These are phyloP conservation scores for Potamarius usumacintae DNA, from an alignment of 2,113 vertebrate genomes.

Conservation along the genomic window DNA sequence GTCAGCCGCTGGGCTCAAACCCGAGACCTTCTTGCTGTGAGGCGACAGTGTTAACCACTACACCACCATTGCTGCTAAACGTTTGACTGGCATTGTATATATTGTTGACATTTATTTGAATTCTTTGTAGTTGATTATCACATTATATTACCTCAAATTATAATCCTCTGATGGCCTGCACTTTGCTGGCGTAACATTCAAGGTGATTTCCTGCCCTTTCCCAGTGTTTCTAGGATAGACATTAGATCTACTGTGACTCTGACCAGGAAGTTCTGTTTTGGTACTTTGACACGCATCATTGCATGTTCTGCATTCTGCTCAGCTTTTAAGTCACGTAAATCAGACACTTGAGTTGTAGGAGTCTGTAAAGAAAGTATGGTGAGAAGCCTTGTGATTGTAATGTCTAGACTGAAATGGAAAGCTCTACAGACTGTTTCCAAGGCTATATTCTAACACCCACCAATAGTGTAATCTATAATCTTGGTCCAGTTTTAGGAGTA, in stretches of 20 bases:
- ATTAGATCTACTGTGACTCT: neutral
- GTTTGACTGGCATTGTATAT: no score
- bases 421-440: neutral
- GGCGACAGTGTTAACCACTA: no score
- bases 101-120: no score
- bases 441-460: slow-evolving; percentile 36
- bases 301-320: neutral
- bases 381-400: slow-evolving; percentile 13
- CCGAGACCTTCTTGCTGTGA: no score
- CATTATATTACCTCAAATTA: no score
- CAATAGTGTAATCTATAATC: slow-evolving; percentile 1
- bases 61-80: no score
- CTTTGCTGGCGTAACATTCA: neutral
- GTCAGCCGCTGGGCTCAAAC: no score
- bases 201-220: neutral
- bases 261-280: neutral
- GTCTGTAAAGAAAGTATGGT: neutral
- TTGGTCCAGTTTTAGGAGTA: neutral
- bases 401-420: slow-evolving; percentile 26
- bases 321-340: neutral
- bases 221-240: neutral
- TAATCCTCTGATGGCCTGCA: neutral
- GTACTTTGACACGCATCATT: neutral
- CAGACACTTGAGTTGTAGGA: neutral
- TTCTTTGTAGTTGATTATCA: no score